Conservation (phyloP, 1,140 invertebrate species). For the Physella acuta region DNA sequence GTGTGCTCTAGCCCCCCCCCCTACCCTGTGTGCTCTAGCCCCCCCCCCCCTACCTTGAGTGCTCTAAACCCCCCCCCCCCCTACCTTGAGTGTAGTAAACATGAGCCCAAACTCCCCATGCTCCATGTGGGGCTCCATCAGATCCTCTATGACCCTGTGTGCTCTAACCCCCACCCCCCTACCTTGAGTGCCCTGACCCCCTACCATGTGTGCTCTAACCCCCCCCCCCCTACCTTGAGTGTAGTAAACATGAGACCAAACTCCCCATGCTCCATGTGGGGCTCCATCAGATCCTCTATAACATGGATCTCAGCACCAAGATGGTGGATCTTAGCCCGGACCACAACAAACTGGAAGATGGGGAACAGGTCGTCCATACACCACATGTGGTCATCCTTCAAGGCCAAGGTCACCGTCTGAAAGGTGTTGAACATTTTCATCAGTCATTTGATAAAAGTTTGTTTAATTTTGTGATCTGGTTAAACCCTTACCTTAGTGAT, state of each 20-base stretch:
- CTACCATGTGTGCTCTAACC: constrained; percentile 79
- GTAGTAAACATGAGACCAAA: constrained; percentile 84
- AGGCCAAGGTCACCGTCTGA: constrained; percentile 63
- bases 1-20: too few species aligned
- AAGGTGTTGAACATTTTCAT: constrained; percentile 57
- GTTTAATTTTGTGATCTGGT: constrained; percentile 77
- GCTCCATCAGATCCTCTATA: constrained; percentile 81
- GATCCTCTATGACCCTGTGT: constrained; percentile 81
- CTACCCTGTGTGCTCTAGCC: too few species aligned
- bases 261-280: constrained; percentile 74
- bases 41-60: too few species aligned
- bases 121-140: constrained; percentile 75
- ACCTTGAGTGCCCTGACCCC: too few species aligned
- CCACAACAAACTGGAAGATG: constrained; percentile 81
- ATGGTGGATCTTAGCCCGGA: constrained; percentile 77
- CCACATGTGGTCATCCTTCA: constrained; percentile 69
- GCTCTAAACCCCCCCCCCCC: too few species aligned
- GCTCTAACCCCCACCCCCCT: too few species aligned
- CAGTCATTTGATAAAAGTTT: too few species aligned
- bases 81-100: constrained; percentile 79
- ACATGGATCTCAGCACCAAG: constrained; percentile 83
- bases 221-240: constrained; percentile 72
- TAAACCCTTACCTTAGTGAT: constrained; percentile 76
- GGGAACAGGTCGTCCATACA: constrained; percentile 85
- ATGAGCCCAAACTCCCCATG: constrained; percentile 80